Conservation (phyloP, 2,797 vertebrate genomes). For the Erethizon dorsatum region DNA sequence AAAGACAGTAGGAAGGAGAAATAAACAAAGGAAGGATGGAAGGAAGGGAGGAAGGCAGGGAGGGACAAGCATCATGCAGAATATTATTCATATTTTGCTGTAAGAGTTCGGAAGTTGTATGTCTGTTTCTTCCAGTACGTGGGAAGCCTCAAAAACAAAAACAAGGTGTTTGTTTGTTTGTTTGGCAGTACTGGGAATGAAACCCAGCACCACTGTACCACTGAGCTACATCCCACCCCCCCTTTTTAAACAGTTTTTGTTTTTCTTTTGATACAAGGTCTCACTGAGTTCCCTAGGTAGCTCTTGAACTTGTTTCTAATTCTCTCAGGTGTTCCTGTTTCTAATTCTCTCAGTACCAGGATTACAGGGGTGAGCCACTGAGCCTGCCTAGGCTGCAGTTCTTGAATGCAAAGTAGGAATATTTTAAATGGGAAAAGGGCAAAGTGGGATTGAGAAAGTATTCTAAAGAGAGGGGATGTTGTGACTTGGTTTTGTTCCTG, state of each 20-base stretch:
- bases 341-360: background rate
- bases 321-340: background rate
- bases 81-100: background rate
- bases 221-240: background rate
- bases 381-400: background rate
- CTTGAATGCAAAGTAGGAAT: conserved; percentile 44
- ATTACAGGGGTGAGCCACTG: background rate
- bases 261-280: background rate
- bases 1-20: background rate
- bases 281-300: background rate
- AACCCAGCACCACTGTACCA: background rate
- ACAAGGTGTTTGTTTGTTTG: background rate
- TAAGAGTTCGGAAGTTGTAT: conserved; percentile 26
- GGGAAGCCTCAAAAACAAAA: conserved; percentile 1
- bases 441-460: background rate
- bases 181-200: background rate
- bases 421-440: background rate
- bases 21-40: background rate
- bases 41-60: too few relatives aligned
- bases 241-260: background rate
- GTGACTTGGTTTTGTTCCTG: background rate
- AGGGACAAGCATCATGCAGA: background rate
- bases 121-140: conserved; percentile 46
- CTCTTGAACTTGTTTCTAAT: background rate
- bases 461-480: background rate